phyloP scores from a whole-genome alignment of 2,888 invertebrate species.

The Drosophila differens region DNA sequence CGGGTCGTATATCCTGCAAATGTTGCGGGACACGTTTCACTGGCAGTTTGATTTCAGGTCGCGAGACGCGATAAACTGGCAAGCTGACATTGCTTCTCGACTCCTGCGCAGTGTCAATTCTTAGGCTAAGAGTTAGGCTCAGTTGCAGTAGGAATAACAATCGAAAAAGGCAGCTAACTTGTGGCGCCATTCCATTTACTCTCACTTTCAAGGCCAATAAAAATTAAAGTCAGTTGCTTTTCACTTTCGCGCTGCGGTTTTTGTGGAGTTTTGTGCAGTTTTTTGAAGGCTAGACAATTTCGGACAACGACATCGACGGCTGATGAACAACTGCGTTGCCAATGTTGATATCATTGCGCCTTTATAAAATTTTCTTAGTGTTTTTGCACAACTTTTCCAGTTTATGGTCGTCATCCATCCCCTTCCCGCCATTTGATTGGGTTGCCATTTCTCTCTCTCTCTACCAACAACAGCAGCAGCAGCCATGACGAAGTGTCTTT shows the following conservation, averaged over 20 bases:
- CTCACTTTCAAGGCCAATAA: slow-evolving; percentile 68
- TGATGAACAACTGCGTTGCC: slow-evolving; percentile 66
- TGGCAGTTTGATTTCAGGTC: slow-evolving; percentile 62
- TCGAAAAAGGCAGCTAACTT: slow-evolving; percentile 16
- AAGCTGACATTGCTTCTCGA: slow-evolving; percentile 2
- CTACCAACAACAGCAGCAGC: neutral
- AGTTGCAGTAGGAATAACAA: slow-evolving; percentile 20
- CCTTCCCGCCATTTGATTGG: slow-evolving; percentile 41
- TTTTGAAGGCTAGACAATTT: neutral
- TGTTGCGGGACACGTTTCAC: slow-evolving; percentile 68
- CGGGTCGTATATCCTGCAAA: slow-evolving; percentile 74
- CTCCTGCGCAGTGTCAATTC: slow-evolving; percentile 40
- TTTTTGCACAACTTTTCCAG: slow-evolving; percentile 77
- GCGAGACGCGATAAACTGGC: slow-evolving; percentile 66
- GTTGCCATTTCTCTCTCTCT: slow-evolving; percentile 50
- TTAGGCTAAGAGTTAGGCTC: slow-evolving; percentile 23
- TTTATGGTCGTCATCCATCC: slow-evolving; percentile 31
- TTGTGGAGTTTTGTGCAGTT: neutral
- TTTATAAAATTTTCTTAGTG: slow-evolving; percentile 74
- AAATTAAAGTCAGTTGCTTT: slow-evolving; percentile 39
- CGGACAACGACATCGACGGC: slow-evolving; percentile 45
- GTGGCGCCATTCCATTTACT: slow-evolving; percentile 56
- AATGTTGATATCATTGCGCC: slow-evolving; percentile 56
- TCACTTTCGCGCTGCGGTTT: slow-evolving; percentile 62
- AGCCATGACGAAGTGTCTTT: slow-evolving; percentile 35